Evolutionary conservation across 2,113 vertebrate species (phyloP), one percentile per base, ranked within the genome.

Genomic region (Scalopus aquaticus): DNA sequence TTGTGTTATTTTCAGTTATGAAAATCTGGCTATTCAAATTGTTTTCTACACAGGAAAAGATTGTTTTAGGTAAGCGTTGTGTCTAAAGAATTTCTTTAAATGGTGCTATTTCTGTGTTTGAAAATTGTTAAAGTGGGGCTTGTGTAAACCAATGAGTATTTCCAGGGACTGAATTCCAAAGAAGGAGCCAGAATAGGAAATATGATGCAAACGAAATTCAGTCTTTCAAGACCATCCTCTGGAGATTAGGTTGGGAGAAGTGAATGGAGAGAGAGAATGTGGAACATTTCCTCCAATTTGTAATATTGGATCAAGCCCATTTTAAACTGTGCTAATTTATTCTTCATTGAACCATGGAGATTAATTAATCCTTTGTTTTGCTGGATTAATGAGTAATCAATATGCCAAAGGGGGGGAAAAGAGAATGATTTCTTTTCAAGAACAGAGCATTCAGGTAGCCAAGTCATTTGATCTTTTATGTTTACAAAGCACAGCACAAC

Each of bases 341-440:
- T 79, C 62, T 97, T 98, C 96, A 94, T 97, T 97, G 95, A 97
- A 94, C 94, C 94, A 70, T 77, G 93, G 97, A 97, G 96, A 96
- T 96, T 97, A 97, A 98, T 97, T 92, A 95, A 97, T 98, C 93
- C 94, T 98, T 97, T 95, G 85, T 97, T 98, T 98, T 96, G 64
- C 83, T 96, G 93, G 90, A 95, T 98, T 98, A 98, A 97, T 97
- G 94, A 97, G 70, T 96, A 97, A 98, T 97, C 5, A 30, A 98
- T 98, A 97, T 54, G 90, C 95, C 90, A 90, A 91, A 94, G 93
- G 94, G 92, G 79, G 95, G 39, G 76, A 90, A 96, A 97, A 95
- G 85, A 88, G 93, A 97, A 93, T 94, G 74, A 96, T 97, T 98
- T 93, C 78, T 93, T 84, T 51, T 92, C 96, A 90, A 96, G 95